Conservation (phyloP, 1,140 invertebrate species). For the Pemphigus obesinymphae region DNA sequence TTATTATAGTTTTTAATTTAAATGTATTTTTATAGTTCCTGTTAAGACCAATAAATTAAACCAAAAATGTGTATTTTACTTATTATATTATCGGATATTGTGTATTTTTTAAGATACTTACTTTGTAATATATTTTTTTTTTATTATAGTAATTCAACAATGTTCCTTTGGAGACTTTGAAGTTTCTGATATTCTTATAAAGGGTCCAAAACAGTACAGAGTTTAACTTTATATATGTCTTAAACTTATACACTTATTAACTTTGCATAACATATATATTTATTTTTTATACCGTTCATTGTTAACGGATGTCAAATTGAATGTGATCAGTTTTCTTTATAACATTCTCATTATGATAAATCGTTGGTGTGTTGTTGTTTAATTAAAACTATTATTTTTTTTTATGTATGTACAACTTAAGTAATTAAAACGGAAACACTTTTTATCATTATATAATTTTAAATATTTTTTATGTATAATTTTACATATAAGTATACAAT, state of each 20-base stretch:
- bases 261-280: background rate
- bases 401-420: background rate
- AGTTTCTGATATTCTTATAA: background rate
- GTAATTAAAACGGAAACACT: background rate
- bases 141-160: background rate
- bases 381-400: background rate
- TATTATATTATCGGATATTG: background rate
- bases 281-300: background rate
- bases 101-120: background rate
- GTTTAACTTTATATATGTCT: no score
- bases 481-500: background rate
- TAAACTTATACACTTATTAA: conserved; percentile 6
- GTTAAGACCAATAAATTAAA: background rate
- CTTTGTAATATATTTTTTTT: background rate
- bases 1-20: background rate
- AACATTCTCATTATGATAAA: background rate
- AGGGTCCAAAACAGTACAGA: background rate
- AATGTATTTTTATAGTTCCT: conserved; percentile 33
- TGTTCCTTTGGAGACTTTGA: conserved; percentile 8
- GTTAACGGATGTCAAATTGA: background rate
- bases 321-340: background rate
- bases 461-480: conserved; percentile 3
- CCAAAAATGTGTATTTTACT: background rate
- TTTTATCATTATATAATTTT: background rate
- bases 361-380: background rate